Percentiles rank a stretch among this genome's conserved stretches.
Conservation (phyloP, 2,888 invertebrate genomes). For the Hypselothyrea guttata region DNA sequence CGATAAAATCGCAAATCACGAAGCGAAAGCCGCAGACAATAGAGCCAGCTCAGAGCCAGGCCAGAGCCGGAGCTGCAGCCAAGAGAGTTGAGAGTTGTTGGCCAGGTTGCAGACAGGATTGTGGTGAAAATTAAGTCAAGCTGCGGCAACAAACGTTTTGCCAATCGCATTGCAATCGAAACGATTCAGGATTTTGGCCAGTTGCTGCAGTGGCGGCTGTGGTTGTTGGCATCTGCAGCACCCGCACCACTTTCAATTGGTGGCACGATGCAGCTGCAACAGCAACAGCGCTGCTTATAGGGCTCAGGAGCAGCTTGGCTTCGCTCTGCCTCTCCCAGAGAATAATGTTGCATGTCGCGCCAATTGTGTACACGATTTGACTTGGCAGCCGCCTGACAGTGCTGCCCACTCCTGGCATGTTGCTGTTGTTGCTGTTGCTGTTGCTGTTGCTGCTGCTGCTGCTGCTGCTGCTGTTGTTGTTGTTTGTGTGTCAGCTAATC, state of each 20-base stretch:
- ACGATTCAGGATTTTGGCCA: slow-evolving; percentile 51
- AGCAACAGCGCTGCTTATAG: slow-evolving; percentile 31
- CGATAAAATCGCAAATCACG: slow-evolving; percentile 82
- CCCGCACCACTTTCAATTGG: slow-evolving; percentile 58
- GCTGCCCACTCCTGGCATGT: slow-evolving; percentile 63
- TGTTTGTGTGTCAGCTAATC: slow-evolving; percentile 78
- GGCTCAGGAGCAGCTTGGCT: background rate
- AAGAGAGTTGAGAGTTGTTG: no score
- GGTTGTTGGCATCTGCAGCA: slow-evolving; percentile 38
- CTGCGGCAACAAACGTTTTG: slow-evolving; percentile 70
- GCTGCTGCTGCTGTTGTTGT: slow-evolving; percentile 49
- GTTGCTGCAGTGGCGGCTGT: slow-evolving; percentile 17
- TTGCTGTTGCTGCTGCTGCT: slow-evolving; percentile 54
- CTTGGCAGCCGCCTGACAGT: slow-evolving; percentile 72
- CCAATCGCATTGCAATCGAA: slow-evolving; percentile 60
- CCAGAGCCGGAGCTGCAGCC: slow-evolving; percentile 3
- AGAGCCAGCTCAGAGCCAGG: background rate
- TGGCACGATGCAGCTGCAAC: slow-evolving; percentile 50
- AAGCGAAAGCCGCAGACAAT: slow-evolving; percentile 51
- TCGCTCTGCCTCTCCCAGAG: slow-evolving; percentile 25
- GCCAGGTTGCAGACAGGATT: slow-evolving; percentile 47
- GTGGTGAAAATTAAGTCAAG: slow-evolving; percentile 80
- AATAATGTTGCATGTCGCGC: slow-evolving; percentile 72
- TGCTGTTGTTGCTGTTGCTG: slow-evolving; percentile 30
- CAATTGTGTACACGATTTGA: slow-evolving; percentile 79